Percentiles rank a stretch among this genome's conserved stretches.
Conservation (phyloP, 2,888 invertebrate genomes). For the Lagria hirta region DNA sequence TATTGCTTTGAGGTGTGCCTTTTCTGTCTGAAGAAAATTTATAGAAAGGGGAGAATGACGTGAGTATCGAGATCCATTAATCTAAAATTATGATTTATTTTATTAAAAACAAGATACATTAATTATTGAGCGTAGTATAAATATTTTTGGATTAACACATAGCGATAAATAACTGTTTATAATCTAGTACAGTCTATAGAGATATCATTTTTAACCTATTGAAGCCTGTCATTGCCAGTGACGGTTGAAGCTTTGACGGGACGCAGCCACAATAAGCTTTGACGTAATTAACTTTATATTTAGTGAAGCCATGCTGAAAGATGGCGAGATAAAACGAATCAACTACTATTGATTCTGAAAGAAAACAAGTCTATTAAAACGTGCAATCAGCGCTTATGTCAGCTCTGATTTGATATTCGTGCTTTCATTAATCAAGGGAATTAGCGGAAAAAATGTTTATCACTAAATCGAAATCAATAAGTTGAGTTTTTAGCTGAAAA, state of each 20-base stretch:
- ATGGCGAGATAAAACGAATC: constrained; percentile 27
- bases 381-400: constrained; percentile 6
- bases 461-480: too few species aligned
- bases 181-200: constrained; percentile 6
- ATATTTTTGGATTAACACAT: too few species aligned
- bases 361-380: constrained; percentile 3
- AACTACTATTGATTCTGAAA: constrained; percentile 27
- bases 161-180: too few species aligned
- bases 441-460: not conserved
- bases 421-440: not conserved
- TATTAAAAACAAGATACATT: too few species aligned
- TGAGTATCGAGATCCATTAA: too few species aligned
- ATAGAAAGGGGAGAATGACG: too few species aligned
- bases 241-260: constrained; percentile 25
- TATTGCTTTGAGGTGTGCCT: too few species aligned
- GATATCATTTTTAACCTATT: constrained; percentile 11
- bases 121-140: too few species aligned
- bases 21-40: too few species aligned
- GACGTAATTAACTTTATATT: constrained; percentile 32
- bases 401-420: not conserved
- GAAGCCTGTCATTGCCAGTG: constrained; percentile 14
- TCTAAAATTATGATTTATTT: too few species aligned
- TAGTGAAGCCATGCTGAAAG: constrained; percentile 28
- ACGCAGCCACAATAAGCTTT: constrained; percentile 22
- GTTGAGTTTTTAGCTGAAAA: too few species aligned